phyloP scores from a whole-genome alignment of 2,113 vertebrate genomes.

The Gavia stellata region DNA sequence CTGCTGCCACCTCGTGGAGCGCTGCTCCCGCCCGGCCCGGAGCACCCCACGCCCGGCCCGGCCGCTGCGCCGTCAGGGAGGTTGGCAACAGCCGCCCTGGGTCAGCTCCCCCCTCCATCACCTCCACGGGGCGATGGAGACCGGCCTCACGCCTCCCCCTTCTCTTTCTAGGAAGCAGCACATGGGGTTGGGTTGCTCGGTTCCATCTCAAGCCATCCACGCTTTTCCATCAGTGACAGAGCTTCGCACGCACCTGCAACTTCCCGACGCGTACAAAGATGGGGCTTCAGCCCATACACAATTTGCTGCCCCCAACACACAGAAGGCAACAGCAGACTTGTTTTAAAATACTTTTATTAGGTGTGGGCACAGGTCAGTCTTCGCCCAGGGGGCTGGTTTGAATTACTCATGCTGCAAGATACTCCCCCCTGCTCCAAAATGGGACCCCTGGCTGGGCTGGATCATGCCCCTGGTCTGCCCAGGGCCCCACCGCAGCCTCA shows the following conservation, averaged over 20 bases:
- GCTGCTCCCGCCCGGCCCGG: not conserved
- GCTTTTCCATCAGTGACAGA: not conserved
- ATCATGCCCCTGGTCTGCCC: not conserved
- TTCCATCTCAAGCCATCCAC: not conserved
- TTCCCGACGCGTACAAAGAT: fast-evolving
- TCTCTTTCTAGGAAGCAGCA: not conserved
- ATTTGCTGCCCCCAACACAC: no score
- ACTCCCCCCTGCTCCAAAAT: not conserved
- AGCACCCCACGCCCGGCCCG: not conserved
- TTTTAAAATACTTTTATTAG: not conserved
- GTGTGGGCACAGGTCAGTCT: not conserved
- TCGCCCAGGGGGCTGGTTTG: not conserved
- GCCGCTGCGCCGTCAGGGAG: not conserved
- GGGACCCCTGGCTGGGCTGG: not conserved
- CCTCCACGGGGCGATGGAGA: fast-evolving
- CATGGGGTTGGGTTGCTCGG: fast-evolving
- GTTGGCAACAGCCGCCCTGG: not conserved
- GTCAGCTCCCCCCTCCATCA: not conserved
- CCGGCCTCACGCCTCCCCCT: fast-evolving
- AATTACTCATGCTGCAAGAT: not conserved
- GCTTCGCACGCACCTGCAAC: fast-evolving
- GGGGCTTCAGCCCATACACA: not conserved
- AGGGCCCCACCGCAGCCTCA: no score
- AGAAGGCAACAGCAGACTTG: not conserved
- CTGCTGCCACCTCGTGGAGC: slow-evolving; percentile 55